phyloP scores from a whole-genome alignment of 2,888 invertebrate genomes.

The Pteria penguin region DNA sequence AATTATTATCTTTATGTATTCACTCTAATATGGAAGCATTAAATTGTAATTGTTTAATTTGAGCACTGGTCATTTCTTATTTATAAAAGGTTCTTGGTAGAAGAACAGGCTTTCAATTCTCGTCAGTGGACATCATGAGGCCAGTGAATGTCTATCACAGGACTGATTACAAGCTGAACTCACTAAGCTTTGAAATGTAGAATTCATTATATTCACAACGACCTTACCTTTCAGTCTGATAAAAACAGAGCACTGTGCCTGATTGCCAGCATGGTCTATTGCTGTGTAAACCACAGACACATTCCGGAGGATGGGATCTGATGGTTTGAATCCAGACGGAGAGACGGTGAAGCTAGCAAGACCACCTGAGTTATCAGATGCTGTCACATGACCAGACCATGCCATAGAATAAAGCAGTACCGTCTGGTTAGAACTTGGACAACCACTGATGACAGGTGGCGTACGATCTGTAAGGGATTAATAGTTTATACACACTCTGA shows the following conservation, averaged over 20 bases:
- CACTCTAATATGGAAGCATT: too few relatives aligned
- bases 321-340: conserved; percentile 41
- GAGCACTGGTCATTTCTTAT: too few relatives aligned
- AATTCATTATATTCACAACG: background rate
- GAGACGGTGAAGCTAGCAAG: conserved; percentile 32
- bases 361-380: conserved; percentile 48
- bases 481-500: too few relatives aligned
- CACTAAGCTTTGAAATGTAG: background rate
- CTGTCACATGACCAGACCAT: conserved; percentile 20
- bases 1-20: too few relatives aligned
- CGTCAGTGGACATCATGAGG: too few relatives aligned
- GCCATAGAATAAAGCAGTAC: conserved; percentile 30
- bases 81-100: too few relatives aligned
- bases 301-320: conserved; percentile 31
- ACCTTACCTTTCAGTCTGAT: background rate
- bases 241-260: conserved; percentile 88
- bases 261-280: conserved; percentile 97
- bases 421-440: conserved; percentile 17
- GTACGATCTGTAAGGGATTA: too few relatives aligned
- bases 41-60: too few relatives aligned
- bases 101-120: too few relatives aligned
- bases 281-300: conserved; percentile 93
- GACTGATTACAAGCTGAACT: too few relatives aligned
- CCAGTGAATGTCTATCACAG: too few relatives aligned
- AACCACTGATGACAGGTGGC: conserved; percentile 40